Conservation (phyloP, 2,888 invertebrate genomes). For the Oeneis ivallda region DNA sequence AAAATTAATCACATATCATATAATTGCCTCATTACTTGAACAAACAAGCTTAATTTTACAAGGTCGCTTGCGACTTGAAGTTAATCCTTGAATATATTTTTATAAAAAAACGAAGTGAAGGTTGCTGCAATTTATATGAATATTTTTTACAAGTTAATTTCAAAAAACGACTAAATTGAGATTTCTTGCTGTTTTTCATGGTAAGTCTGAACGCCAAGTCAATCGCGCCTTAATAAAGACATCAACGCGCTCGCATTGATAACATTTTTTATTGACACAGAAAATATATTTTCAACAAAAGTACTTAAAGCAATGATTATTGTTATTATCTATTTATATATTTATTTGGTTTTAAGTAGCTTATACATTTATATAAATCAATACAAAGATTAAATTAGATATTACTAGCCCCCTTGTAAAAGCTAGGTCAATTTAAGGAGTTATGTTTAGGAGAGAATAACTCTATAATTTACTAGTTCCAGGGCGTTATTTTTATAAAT, state of each 20-base stretch:
- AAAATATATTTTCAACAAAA: too few species aligned
- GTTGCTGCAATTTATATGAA: not conserved
- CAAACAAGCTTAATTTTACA: not conserved
- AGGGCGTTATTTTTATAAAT: too few species aligned
- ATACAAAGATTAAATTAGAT: too few species aligned
- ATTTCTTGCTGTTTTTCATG: not conserved
- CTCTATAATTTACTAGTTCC: too few species aligned
- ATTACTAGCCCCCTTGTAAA: too few species aligned
- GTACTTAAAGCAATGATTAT: too few species aligned
- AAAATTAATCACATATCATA: not conserved
- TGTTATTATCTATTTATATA: too few species aligned
- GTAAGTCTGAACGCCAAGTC: not conserved
- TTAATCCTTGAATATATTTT: conserved; percentile 1
- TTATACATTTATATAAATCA: too few species aligned
- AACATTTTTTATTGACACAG: not conserved
- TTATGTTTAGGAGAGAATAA: too few species aligned
- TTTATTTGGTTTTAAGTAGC: too few species aligned
- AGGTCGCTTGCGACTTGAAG: not conserved
- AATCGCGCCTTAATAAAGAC: conserved; percentile 15
- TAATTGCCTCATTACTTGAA: not conserved
- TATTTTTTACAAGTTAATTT: not conserved
- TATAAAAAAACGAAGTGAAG: not conserved
- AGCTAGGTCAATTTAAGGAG: too few species aligned
- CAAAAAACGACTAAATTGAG: not conserved
- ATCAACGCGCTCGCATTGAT: conserved; percentile 15